Conservation (phyloP, 2,888 invertebrate genomes). For the Phyllotreta cruciferae region DNA sequence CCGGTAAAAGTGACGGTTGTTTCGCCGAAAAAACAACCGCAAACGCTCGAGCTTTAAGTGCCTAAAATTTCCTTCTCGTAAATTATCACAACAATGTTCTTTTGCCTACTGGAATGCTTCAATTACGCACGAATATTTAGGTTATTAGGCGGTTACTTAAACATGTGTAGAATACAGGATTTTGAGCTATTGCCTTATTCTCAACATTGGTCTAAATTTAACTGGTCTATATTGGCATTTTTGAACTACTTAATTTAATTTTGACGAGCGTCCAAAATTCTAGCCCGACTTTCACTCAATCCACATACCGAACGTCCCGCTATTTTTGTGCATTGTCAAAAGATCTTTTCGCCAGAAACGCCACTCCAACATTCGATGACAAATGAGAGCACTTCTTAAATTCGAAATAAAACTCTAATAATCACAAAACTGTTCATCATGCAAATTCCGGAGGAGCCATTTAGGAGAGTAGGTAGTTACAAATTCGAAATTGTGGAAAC, state of each 20-base stretch:
- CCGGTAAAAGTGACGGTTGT: slow-evolving; percentile 7
- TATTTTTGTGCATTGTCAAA: slow-evolving; percentile 51
- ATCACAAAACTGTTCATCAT: too few relatives aligned
- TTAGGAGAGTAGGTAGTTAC: too few relatives aligned
- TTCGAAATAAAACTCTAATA: not conserved
- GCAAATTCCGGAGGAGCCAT: too few relatives aligned
- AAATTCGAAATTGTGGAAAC: too few relatives aligned
- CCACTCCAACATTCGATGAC: slow-evolving; percentile 13
- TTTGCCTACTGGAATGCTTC: too few relatives aligned
- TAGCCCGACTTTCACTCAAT: slow-evolving; percentile 57
- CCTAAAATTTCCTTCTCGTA: too few relatives aligned
- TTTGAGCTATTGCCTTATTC: not conserved
- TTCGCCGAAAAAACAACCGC: not conserved
- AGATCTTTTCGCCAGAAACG: slow-evolving; percentile 21
- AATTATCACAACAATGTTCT: too few relatives aligned
- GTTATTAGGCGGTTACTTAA: too few relatives aligned
- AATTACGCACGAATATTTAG: too few relatives aligned
- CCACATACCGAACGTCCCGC: slow-evolving; percentile 54
- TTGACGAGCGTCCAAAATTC: slow-evolving; percentile 58
- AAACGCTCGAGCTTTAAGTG: slow-evolving; percentile 2
- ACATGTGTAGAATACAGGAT: too few relatives aligned
- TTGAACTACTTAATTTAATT: slow-evolving; percentile 56
- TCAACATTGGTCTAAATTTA: not conserved
- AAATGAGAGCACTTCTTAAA: slow-evolving; percentile 13
- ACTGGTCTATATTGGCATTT: slow-evolving; percentile 37